Evolutionary conservation across 2,797 vertebrate genomes (phyloP), one percentile per base, ranked within the genome.

Genomic region (Silurus aristotelis): DNA sequence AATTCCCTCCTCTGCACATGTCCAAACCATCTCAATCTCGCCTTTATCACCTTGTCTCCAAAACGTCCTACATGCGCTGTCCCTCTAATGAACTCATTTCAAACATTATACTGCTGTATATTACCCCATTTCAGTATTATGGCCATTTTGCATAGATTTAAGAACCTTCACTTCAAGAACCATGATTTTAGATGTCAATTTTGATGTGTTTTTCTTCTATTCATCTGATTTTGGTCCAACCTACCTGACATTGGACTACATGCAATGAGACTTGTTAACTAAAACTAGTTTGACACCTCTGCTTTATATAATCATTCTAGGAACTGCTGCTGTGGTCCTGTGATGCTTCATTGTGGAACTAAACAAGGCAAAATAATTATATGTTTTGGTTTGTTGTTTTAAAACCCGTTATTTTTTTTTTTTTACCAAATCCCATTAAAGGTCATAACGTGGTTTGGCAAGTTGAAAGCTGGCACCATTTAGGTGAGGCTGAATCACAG

Each of bases 371-470:
- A 75, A 52, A 52, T 27, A 58, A 85, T 64, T 0, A 75, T 66
- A 25, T 66, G 38, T 9, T 48, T 25, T 38, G 7, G 25, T 27
- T 55, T 19, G 5, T 48, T 48, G 5, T 25, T 48, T 64, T 64
- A 3, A 75, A 81, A 81, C 67, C 55, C 38, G 25, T 9, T 71
- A 46, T 60, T 61, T 61, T 61, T 61, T 25, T 2, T 61, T 61
- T 61, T 20, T 52, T 52, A 71, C 9, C 38, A 72, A 80, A 80
- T 71, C 66, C 43, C 56, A 27, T 63, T 80, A 80, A 68, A 80
- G 83, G 64, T 72, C 56, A 80, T 61, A 71, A 79, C 61, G 67
- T 72, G 67, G 38, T 46, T 46, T 71, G 55, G 83, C 58, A 61
- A 71, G 71, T 63, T 71, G 52, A n/a, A 79, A 72, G 55, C 78